phyloP scores from a whole-genome alignment of 2,888 invertebrate species.

The Eulithis testata region DNA sequence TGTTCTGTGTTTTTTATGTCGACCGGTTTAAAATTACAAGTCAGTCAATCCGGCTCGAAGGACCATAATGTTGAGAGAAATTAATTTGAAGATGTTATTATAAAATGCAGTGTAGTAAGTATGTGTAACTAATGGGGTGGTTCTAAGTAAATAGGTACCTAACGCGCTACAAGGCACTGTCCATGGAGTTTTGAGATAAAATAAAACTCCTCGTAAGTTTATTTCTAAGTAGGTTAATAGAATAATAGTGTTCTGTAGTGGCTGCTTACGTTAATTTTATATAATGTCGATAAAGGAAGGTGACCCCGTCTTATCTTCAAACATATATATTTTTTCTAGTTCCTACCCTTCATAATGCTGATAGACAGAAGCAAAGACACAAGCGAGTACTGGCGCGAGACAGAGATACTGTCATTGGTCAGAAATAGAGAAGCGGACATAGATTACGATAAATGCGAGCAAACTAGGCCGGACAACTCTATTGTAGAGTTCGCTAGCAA shows the following conservation, averaged over 20 bases:
- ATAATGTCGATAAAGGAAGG: too few relatives aligned
- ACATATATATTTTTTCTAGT: constrained; percentile 52
- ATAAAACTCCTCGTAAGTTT: too few relatives aligned
- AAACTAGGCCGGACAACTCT: constrained; percentile 39
- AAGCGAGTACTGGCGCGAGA: constrained; percentile 77
- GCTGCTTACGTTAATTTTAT: too few relatives aligned
- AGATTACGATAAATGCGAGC: constrained; percentile 66
- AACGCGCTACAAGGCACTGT: too few relatives aligned
- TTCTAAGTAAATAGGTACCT: too few relatives aligned
- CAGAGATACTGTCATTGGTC: constrained; percentile 70
- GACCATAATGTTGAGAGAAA: too few relatives aligned
- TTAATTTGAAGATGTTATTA: too few relatives aligned
- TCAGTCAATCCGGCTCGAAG: not conserved
- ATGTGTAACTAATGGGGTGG: too few relatives aligned
- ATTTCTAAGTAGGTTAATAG: too few relatives aligned
- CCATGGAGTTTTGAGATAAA: too few relatives aligned
- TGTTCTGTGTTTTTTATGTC: not conserved
- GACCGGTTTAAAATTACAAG: not conserved
- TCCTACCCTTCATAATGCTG: constrained; percentile 68
- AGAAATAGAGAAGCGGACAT: constrained; percentile 57
- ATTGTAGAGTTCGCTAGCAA: constrained; percentile 56
- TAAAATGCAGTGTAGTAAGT: too few relatives aligned
- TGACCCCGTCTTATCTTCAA: not conserved
- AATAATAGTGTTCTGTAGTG: too few relatives aligned
- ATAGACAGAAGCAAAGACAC: constrained; percentile 67